Conservation (phyloP, 2,113 vertebrate genomes). For the Puma concolor region DNA sequence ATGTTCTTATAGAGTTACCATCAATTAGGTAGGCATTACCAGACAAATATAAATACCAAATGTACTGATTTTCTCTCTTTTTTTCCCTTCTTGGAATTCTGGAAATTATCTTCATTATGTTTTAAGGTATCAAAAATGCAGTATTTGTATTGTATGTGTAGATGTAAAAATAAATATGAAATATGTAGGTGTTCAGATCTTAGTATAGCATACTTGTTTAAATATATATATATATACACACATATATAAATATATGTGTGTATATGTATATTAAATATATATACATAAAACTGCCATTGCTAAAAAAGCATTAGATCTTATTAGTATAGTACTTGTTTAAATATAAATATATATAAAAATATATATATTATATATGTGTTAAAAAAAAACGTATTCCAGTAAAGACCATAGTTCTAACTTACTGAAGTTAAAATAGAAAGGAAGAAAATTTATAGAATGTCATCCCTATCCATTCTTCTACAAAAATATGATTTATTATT, state of each 20-base stretch:
- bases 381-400: not conserved
- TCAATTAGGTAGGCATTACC: not conserved
- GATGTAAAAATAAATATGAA: not conserved
- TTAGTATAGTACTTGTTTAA: too few species aligned
- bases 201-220: not conserved
- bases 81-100: not conserved
- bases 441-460: not conserved
- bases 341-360: too few species aligned
- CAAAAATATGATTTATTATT: not conserved
- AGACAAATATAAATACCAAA: not conserved
- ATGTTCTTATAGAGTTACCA: not conserved
- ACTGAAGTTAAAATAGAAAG: not conserved
- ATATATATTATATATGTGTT: too few species aligned
- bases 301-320: not conserved
- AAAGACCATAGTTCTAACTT: not conserved
- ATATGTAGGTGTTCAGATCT: not conserved
- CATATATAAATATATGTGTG: not conserved
- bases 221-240: not conserved
- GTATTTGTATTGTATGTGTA: not conserved
- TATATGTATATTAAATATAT: too few species aligned
- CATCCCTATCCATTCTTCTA: not conserved
- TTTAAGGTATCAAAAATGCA: not conserved
- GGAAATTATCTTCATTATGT: not conserved
- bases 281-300: not conserved
- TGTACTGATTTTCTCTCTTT: not conserved